Percentiles rank a stretch among this genome's conserved stretches.
Evolutionary conservation across 1,140 invertebrate species (phyloP).

Genomic region (Cydia amplana): DNA sequence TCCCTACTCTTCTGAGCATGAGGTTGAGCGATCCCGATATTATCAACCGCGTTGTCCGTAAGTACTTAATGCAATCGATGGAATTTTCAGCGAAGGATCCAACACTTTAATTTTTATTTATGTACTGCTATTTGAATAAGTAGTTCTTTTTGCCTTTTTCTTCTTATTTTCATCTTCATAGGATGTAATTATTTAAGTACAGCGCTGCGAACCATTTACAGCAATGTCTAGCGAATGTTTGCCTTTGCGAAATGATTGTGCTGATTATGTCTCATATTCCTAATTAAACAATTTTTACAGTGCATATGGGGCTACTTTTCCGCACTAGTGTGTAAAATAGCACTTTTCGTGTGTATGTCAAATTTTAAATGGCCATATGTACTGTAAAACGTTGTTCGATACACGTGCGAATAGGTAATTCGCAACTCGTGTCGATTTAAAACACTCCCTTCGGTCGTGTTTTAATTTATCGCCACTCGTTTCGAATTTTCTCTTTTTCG

Average conservation of each 20-base stretch:
- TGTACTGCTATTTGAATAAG: neutral
- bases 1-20: conserved; percentile 94
- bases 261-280: neutral
- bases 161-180: conserved; percentile 5
- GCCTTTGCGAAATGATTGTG: conserved; percentile 13
- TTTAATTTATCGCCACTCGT: too few relatives aligned
- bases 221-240: neutral
- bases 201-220: conserved; percentile 12
- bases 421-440: too few relatives aligned
- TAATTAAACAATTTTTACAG: conserved; percentile 14
- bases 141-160: neutral
- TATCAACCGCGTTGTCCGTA: conserved; percentile 89
- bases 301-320: too few relatives aligned
- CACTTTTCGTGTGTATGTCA: too few relatives aligned
- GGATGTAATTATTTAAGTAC: neutral
- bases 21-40: conserved; percentile 92
- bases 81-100: conserved; percentile 1
- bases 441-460: too few relatives aligned
- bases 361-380: too few relatives aligned
- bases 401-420: too few relatives aligned
- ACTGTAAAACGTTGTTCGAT: too few relatives aligned
- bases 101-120: neutral
- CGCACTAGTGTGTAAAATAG: too few relatives aligned
- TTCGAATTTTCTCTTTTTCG: too few relatives aligned
- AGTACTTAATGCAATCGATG: conserved; percentile 76